Evolutionary conservation across 2,888 invertebrate genomes (phyloP), one percentile per base, ranked within the genome.

Genomic region (Melieria crassipennis): DNA sequence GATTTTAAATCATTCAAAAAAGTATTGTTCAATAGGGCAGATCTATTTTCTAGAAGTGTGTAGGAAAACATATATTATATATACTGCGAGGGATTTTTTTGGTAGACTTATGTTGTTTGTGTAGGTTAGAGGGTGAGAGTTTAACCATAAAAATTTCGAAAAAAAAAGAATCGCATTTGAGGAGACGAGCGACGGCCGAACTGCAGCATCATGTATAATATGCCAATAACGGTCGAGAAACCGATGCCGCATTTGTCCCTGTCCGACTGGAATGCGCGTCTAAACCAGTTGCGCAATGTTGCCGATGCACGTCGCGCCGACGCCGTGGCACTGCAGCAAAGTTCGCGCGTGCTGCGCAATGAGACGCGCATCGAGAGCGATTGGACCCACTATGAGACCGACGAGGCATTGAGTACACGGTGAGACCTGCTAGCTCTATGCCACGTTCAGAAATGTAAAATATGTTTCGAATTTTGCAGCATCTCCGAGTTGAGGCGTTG

Each of bases 361-460:
- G 94, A 95, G 81, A 92, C 93, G 0, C 89, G 89, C 76, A 91
- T 93, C 76, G 91, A 91, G 80, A 91, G 93, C 0, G 89, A 92
- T 77, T 95, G 94, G 94, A 92, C 93, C 79, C 92, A 91, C 74
- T 92, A 93, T 79, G 91, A 92, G 78, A 94, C 94, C 78, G 92
- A 94, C 84, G 90, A 91, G 69, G 89, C 92, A 7, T 87, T 95
- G 6, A 88, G 90, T 1, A 92, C 93, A 79, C 90, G 94, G 90
- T 91, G 82, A 80, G 70, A 48, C 42, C 6, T 5, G 4, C 16
- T 7, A 45, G 10, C 10, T 10, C 43, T 5, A 7, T 5, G 42
- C 10, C 1, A 57, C 30, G 0, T 4, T 16, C 9, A 7, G 30
- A 30, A 30, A 30, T 30, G 2, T 3, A 30, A 30, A 30, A 30